Percentiles rank a stretch among this genome's conserved stretches.
Conservation (phyloP, 2,888 invertebrate genomes). For the Scrobipalpa atriplicella region DNA sequence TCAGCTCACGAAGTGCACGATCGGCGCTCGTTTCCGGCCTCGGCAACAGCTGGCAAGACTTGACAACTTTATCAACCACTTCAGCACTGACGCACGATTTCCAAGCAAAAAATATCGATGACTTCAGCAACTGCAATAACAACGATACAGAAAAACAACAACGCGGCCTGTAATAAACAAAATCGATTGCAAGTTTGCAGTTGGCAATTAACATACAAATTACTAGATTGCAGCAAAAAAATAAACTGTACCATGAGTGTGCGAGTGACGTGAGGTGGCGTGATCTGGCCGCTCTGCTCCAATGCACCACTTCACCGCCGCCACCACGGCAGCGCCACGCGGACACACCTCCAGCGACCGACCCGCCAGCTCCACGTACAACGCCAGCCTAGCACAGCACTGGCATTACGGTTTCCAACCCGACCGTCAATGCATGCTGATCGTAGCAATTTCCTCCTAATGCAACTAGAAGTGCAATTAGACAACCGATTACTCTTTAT, state of each 20-base stretch:
- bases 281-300: slow-evolving; percentile 46
- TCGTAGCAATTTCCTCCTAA: neutral
- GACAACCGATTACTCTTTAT: slow-evolving; percentile 31
- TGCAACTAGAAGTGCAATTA: slow-evolving; percentile 25
- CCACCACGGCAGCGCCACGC: slow-evolving; percentile 10
- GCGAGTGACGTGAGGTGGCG: slow-evolving; percentile 50
- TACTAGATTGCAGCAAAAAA: slow-evolving; percentile 38
- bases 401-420: neutral
- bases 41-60: neutral
- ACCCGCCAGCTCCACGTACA: neutral
- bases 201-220: slow-evolving; percentile 37
- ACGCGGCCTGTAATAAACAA: slow-evolving; percentile 13
- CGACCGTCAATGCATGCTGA: neutral
- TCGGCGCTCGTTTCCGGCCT: neutral
- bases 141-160: slow-evolving; percentile 16
- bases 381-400: neutral
- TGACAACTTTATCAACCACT: slow-evolving; percentile 11
- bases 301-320: slow-evolving; percentile 41
- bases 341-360: neutral
- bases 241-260: slow-evolving; percentile 25
- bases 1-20: slow-evolving; percentile 5
- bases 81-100: slow-evolving; percentile 1
- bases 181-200: slow-evolving; percentile 31
- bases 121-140: neutral
- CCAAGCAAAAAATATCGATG: slow-evolving; percentile 16